Percentiles rank a stretch among this genome's conserved stretches.
These are phyloP conservation scores for Trialeurodes vaporariorum DNA, from an alignment of 1,140 invertebrate species.

Conservation along the genomic window DNA sequence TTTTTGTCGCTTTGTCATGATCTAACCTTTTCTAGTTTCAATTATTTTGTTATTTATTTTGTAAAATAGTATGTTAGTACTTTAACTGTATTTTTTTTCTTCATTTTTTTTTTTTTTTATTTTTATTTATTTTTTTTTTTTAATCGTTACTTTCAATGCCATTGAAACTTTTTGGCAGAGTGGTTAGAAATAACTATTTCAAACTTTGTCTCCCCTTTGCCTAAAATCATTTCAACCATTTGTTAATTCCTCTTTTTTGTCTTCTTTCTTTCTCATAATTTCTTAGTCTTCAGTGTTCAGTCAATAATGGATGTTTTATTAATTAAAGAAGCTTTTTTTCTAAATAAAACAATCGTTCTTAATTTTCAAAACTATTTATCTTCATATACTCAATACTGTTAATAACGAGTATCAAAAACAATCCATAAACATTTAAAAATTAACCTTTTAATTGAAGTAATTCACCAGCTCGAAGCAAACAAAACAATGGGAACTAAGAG, in stretches of 20 bases:
- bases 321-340: neutral
- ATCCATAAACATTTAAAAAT: too few relatives aligned
- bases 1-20: neutral
- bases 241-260: neutral
- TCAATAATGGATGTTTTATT: neutral
- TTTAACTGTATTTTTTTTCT: too few relatives aligned
- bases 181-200: neutral
- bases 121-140: too few relatives aligned
- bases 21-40: neutral
- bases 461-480: too few relatives aligned
- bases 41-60: constrained; percentile 1
- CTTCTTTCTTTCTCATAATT: neutral
- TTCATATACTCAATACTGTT: too few relatives aligned
- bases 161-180: too few relatives aligned
- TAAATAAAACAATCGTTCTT: too few relatives aligned
- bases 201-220: neutral
- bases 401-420: too few relatives aligned
- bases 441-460: too few relatives aligned
- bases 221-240: neutral
- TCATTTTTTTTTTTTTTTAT: too few relatives aligned
- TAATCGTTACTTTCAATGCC: neutral
- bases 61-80: neutral
- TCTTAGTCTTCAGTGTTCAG: neutral
- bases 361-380: too few relatives aligned
- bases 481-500: too few relatives aligned